A percentile compares a stretch with the other conserved stretches of the same genome.
These are phyloP conservation scores for Mamestra configurata DNA, from an alignment of 1,140 invertebrate genomes.

Conservation along the genomic window DNA sequence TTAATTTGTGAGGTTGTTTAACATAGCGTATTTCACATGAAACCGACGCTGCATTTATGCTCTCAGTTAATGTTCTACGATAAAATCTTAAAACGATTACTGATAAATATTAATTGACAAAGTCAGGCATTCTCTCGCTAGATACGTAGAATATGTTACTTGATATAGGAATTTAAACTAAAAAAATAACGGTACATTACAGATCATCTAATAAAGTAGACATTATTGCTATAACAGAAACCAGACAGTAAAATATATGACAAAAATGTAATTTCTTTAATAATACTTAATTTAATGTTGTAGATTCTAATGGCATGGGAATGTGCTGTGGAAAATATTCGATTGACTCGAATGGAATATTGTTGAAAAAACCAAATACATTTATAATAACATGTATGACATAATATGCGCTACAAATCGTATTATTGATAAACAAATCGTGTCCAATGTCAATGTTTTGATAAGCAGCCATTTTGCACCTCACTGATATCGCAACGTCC, in stretches of 20 bases:
- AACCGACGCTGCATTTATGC: no score
- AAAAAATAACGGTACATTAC: background rate
- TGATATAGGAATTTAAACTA: background rate
- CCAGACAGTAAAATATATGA: background rate
- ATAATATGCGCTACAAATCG: conserved; percentile 35
- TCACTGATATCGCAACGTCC: conserved; percentile 25
- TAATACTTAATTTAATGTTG: background rate
- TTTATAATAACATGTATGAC: conserved; percentile 36
- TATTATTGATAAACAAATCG: conserved; percentile 32
- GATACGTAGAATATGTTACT: no score
- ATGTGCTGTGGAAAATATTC: no score
- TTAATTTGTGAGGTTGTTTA: no score
- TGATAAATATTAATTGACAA: no score
- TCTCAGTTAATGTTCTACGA: no score
- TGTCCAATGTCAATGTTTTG: conserved; percentile 40
- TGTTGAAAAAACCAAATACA: no score
- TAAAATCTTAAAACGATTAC: no score
- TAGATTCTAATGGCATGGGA: no score
- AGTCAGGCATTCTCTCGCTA: no score
- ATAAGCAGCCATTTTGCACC: conserved; percentile 36
- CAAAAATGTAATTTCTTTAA: background rate
- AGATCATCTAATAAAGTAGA: background rate
- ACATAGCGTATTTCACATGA: no score
- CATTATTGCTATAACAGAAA: background rate
- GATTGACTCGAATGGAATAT: no score